Percentiles rank a stretch among this genome's conserved stretches.
Conservation (phyloP, 2,888 invertebrate species). For the Heliconius charithonia region DNA sequence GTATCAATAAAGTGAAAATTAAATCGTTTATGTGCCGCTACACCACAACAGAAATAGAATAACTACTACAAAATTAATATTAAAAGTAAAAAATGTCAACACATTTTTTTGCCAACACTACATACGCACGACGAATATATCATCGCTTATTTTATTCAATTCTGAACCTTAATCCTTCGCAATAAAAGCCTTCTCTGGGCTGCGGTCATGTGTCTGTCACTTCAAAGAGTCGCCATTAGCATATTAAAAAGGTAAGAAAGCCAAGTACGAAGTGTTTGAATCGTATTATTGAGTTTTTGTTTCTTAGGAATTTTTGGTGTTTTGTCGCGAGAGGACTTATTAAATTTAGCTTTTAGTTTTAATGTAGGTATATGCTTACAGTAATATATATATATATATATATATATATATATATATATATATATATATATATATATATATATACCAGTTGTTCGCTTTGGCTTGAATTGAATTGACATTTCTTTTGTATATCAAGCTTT, state of each 20-base stretch:
- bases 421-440: no score
- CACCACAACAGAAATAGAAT: no score
- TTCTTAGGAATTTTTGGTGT: conserved; percentile 23
- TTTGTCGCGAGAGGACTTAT: conserved; percentile 13
- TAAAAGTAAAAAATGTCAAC: no score
- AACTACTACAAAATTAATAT: no score
- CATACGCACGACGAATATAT: conserved; percentile 41
- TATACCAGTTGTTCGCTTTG: no score
- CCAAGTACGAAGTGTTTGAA: conserved; percentile 45
- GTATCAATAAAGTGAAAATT: no score
- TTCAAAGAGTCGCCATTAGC: conserved; percentile 56
- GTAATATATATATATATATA: not conserved
- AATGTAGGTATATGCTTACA: not conserved
- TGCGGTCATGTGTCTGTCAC: conserved; percentile 48
- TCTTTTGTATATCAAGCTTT: not conserved
- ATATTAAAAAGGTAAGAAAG: conserved; percentile 65
- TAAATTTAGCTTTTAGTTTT: conserved; percentile 11
- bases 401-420: no score
- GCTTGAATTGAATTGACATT: no score
- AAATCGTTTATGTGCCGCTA: no score
- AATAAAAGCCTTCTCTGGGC: conserved; percentile 36
- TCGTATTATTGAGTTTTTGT: conserved; percentile 34
- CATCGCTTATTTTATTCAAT: conserved; percentile 31
- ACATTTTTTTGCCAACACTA: conserved; percentile 34
- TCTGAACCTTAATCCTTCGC: conserved; percentile 29